Evolutionary conservation across 2,888 invertebrate genomes (phyloP).

Genomic region (Drosophila antonietae): DNA sequence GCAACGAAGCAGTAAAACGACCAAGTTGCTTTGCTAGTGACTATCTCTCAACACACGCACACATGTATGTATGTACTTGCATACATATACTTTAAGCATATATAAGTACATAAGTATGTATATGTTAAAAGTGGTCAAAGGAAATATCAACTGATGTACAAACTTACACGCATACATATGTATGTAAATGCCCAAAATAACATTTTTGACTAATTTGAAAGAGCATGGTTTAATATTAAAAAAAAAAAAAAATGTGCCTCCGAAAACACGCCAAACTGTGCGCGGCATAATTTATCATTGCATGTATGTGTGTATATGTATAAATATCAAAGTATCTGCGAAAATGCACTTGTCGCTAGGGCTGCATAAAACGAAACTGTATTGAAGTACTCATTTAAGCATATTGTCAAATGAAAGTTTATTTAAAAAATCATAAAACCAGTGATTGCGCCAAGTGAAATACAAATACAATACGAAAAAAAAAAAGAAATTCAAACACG

Average conservation of each 20-base stretch:
- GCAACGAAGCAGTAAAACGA: conserved; percentile 65
- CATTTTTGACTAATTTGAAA: conserved; percentile 6
- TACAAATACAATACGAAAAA: conserved; percentile 1
- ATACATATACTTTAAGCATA: conserved; percentile 58
- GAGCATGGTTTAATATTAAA: background rate
- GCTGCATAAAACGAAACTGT: conserved; percentile 39
- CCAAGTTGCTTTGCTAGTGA: conserved; percentile 67
- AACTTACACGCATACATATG: conserved; percentile 21
- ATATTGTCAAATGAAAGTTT: conserved; percentile 8
- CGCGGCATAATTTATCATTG: conserved; percentile 62
- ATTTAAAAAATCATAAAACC: background rate
- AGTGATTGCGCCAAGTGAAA: conserved; percentile 8
- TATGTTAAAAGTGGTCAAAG: conserved; percentile 60
- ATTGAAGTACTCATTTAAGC: conserved; percentile 8
- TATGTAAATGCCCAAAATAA: conserved; percentile 23
- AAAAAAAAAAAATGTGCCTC: conserved; percentile 16
- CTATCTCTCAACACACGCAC: conserved; percentile 59
- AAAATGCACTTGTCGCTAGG: conserved; percentile 56
- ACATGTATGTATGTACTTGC: conserved; percentile 66
- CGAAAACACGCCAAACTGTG: conserved; percentile 36
- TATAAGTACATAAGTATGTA: conserved; percentile 61
- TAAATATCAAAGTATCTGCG: conserved; percentile 45
- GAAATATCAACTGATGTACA: conserved; percentile 55
- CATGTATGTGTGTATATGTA: conserved; percentile 46
- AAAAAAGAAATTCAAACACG: background rate